A percentile compares a stretch with the other conserved stretches of the same genome.
These are phyloP conservation scores for Hetaerina americana DNA, from an alignment of 1,140 invertebrate species.

Conservation along the genomic window DNA sequence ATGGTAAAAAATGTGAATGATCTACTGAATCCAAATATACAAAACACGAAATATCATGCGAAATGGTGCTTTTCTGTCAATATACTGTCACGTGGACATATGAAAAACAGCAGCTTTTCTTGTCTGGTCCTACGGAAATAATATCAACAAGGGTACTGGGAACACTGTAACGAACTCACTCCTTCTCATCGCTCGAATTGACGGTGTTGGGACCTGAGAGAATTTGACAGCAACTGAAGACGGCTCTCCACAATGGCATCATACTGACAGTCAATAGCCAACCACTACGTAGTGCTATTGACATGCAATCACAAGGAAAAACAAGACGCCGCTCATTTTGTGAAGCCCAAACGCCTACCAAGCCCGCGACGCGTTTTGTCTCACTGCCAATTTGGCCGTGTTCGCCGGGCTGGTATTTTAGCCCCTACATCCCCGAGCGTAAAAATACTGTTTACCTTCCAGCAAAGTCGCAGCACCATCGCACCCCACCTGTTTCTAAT, in stretches of 20 bases:
- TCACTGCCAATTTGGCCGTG: not conserved
- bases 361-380: not conserved
- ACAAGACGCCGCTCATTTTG: not conserved
- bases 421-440: not conserved
- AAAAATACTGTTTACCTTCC: slow-evolving; percentile 1
- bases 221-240: not conserved
- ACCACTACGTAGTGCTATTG: not conserved
- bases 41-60: no score
- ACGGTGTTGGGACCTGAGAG: not conserved
- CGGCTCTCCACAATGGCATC: not conserved
- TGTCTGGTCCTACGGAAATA: not conserved
- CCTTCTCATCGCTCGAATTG: not conserved
- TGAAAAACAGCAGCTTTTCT: no score
- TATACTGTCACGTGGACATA: no score
- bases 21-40: no score
- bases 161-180: not conserved
- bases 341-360: not conserved
- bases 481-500: not conserved
- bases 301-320: not conserved
- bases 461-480: not conserved
- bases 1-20: no score
- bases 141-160: no score
- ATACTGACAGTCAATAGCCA: not conserved
- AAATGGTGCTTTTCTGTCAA: no score
- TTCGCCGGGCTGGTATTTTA: not conserved